phyloP scores from a whole-genome alignment of 2,888 invertebrate genomes.

The Deilephila elpenor region DNA sequence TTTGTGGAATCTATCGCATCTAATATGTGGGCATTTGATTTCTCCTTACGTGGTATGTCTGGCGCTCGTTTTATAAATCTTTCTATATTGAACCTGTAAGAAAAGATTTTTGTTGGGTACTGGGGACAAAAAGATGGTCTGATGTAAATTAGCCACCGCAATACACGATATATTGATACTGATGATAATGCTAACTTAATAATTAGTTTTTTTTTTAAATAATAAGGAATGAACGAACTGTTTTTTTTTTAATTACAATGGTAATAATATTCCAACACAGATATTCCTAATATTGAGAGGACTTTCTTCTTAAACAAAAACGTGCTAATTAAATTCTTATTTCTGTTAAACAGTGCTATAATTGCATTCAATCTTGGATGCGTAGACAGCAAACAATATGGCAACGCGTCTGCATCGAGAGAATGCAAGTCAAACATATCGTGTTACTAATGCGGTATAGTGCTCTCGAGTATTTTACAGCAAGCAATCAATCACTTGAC shows the following conservation, averaged over 20 bases:
- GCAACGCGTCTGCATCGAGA: background rate
- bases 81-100: too few species aligned
- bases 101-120: too few species aligned
- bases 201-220: too few species aligned
- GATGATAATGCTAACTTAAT: too few species aligned
- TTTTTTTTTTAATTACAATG: too few species aligned
- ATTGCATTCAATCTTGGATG: background rate
- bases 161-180: too few species aligned
- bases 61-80: background rate
- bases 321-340: background rate
- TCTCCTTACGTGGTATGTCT: background rate
- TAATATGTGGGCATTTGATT: conserved; percentile 25
- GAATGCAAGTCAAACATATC: conserved; percentile 17
- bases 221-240: too few species aligned
- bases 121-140: too few species aligned
- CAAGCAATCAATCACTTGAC: conserved; percentile 13
- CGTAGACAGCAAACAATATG: background rate
- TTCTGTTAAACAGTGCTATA: background rate
- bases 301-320: too few species aligned
- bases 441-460: conserved; percentile 16
- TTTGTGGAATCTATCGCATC: conserved; percentile 19
- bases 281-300: too few species aligned
- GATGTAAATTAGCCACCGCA: too few species aligned
- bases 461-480: conserved; percentile 1
- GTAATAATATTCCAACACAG: too few species aligned